These are phyloP conservation scores for Actinemys pallida DNA, from an alignment of 2,113 vertebrate species.

Conservation along the genomic window DNA sequence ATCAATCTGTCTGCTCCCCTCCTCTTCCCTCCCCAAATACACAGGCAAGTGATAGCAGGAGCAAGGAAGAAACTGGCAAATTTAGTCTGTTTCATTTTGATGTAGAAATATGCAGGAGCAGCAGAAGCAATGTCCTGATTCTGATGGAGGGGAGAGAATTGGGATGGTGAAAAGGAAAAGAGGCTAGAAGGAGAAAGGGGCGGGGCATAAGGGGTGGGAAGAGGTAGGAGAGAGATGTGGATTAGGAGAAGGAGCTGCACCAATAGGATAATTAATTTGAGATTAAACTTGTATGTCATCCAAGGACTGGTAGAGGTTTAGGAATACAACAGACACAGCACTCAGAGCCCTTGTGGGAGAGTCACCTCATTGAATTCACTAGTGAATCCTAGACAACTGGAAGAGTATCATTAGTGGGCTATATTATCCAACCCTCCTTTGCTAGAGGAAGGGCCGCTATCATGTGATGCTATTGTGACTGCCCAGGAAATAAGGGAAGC, in stretches of 20 bases:
- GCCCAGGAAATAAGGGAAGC: background rate
- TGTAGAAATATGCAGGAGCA: slow-evolving; percentile 9
- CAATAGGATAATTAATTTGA: background rate
- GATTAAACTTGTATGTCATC: background rate
- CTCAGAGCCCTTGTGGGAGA: background rate
- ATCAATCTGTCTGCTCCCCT: background rate
- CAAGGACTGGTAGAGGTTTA: background rate
- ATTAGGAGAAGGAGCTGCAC: background rate
- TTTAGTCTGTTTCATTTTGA: background rate
- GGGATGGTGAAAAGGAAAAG: background rate
- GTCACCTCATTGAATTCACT: background rate
- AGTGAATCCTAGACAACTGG: background rate
- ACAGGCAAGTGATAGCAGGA: background rate
- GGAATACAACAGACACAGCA: background rate
- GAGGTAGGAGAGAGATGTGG: background rate
- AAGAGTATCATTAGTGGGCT: background rate
- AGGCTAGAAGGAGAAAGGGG: background rate
- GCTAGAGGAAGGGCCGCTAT: background rate
- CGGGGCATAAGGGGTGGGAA: background rate
- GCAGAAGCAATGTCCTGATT: background rate
- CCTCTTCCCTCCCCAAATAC: background rate
- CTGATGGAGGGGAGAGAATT: background rate
- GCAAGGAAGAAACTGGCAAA: slow-evolving; percentile 4
- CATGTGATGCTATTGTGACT: background rate
- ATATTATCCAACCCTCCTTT: background rate